Conservation (phyloP, 2,888 invertebrate species). For the Sinopyrophorus schimmeli region DNA sequence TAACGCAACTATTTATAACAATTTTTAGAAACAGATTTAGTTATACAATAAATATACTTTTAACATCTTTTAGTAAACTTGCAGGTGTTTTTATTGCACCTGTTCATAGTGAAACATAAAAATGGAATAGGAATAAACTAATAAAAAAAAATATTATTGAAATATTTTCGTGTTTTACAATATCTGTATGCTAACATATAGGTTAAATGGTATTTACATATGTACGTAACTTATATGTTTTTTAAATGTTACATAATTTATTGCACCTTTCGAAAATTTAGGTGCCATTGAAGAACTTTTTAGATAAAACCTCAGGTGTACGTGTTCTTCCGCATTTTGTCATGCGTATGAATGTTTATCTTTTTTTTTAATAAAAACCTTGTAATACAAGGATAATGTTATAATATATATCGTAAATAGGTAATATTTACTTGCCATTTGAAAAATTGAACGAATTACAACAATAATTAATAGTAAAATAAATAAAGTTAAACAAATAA, state of each 20-base stretch:
- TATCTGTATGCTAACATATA: neutral
- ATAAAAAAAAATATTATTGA: too few relatives aligned
- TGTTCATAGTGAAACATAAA: constrained; percentile 16
- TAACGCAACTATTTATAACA: too few relatives aligned
- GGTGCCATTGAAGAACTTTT: neutral
- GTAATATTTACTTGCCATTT: too few relatives aligned
- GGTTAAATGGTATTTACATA: neutral
- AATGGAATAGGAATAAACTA: constrained; percentile 8
- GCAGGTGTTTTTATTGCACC: constrained; percentile 25
- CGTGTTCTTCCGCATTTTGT: constrained; percentile 5
- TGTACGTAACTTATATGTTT: constrained; percentile 3
- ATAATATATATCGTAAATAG: too few relatives aligned
- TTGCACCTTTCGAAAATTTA: constrained; percentile 5
- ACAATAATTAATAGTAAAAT: too few relatives aligned
- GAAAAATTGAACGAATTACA: too few relatives aligned
- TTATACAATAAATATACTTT: too few relatives aligned
- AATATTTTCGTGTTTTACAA: too few relatives aligned
- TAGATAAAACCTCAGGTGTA: constrained; percentile 2
- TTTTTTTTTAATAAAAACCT: constrained; percentile 4
- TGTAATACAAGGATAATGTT: constrained; percentile 3
- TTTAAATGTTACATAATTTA: too few relatives aligned
- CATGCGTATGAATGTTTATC: constrained; percentile 8
- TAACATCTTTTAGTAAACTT: neutral
- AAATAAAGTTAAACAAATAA: too few relatives aligned
- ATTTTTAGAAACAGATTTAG: too few relatives aligned